A percentile compares a stretch with the other conserved stretches of the same genome.
These are phyloP conservation scores for Coccyzus lansbergi DNA, from an alignment of 2,797 vertebrate genomes.

Conservation along the genomic window DNA sequence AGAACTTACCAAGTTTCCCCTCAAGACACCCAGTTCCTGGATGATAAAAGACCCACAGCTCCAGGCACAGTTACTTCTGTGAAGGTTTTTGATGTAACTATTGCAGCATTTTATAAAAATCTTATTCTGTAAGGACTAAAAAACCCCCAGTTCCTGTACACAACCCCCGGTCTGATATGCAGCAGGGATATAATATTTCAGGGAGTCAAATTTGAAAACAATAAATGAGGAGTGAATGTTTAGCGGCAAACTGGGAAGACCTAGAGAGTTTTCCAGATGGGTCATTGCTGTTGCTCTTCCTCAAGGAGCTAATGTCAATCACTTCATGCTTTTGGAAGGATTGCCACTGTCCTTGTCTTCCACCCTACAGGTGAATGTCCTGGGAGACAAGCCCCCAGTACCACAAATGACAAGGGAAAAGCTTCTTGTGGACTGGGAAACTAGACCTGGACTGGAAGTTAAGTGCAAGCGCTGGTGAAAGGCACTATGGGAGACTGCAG, in stretches of 20 bases:
- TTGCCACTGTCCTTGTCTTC: not conserved
- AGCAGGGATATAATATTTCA: not conserved
- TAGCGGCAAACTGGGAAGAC: not conserved
- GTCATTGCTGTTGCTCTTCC: not conserved
- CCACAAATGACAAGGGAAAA: not conserved
- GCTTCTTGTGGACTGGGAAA: not conserved
- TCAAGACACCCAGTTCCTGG: not conserved
- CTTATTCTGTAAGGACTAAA: not conserved
- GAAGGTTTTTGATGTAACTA: not conserved
- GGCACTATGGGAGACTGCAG: not conserved
- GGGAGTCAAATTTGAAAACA: not conserved
- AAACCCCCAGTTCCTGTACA: not conserved
- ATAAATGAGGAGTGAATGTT: not conserved
- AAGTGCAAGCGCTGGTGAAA: not conserved
- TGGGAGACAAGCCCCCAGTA: not conserved
- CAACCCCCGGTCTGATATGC: not conserved
- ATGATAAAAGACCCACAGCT: not conserved
- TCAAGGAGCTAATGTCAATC: accelerated
- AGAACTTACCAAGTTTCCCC: not conserved
- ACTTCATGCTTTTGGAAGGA: not conserved
- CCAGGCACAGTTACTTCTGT: not conserved
- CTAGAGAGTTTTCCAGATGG: not conserved
- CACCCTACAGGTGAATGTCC: not conserved
- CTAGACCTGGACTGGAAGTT: not conserved
- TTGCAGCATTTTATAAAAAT: not conserved